Conservation (phyloP, 2,888 invertebrate genomes). For the Lepetodrilus schrolli region DNA sequence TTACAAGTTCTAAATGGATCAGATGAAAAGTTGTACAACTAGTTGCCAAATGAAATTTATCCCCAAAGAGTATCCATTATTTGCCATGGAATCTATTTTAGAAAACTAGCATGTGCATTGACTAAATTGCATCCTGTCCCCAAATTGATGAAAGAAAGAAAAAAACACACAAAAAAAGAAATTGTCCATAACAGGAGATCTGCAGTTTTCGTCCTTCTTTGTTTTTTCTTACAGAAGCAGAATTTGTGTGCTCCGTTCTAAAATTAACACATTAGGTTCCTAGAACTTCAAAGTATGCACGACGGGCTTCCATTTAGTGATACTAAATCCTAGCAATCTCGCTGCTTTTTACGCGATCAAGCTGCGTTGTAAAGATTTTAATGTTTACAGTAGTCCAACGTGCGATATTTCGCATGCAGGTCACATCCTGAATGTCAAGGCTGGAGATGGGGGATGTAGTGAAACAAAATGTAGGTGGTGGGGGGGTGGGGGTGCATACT, state of each 20-base stretch:
- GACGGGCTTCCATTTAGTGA: neutral
- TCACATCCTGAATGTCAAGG: neutral
- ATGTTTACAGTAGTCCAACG: neutral
- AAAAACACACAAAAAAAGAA: neutral
- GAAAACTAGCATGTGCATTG: too few species aligned
- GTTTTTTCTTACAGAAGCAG: neutral
- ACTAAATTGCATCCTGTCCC: too few species aligned
- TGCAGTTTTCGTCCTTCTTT: too few species aligned
- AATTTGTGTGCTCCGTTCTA: neutral
- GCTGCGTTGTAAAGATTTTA: neutral
- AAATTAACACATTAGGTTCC: neutral
- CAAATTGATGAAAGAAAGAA: neutral
- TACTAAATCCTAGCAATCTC: neutral
- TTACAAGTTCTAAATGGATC: too few species aligned
- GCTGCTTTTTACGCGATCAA: neutral
- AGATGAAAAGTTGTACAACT: too few species aligned
- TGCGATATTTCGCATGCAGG: neutral
- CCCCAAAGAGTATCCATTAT: too few species aligned
- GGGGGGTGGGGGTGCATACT: too few species aligned
- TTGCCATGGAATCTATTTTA: too few species aligned
- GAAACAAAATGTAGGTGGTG: too few species aligned
- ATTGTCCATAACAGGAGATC: too few species aligned
- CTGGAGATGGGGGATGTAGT: neutral
- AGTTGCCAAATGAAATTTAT: too few species aligned
- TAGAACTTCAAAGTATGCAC: conserved; percentile 6